These are phyloP conservation scores for Sebastes iracundus DNA, from an alignment of 2,797 vertebrate genomes.

Conservation along the genomic window DNA sequence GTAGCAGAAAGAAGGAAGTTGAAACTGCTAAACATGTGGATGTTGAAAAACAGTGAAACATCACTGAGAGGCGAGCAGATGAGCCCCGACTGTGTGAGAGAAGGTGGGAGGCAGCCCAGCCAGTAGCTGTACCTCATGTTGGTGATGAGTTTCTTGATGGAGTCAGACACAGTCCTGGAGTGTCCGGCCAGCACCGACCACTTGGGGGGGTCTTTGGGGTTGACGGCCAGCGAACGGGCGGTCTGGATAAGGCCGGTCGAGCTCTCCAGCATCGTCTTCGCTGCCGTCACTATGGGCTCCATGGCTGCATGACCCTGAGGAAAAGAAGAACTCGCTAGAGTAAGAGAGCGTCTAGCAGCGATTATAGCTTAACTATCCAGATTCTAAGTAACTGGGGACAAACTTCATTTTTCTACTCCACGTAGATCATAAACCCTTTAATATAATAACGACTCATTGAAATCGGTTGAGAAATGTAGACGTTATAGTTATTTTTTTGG, in stretches of 20 bases:
- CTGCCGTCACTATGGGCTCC: constrained; percentile 93
- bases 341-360: neutral
- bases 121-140: constrained; percentile 90
- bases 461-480: too few species aligned
- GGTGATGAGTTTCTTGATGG: constrained; percentile 98
- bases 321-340: neutral
- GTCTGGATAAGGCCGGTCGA: constrained; percentile 97
- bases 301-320: constrained; percentile 92
- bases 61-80: too few species aligned
- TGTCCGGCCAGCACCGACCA: constrained; percentile 97
- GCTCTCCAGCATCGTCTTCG: constrained; percentile 96
- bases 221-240: constrained; percentile 94
- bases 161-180: constrained; percentile 96
- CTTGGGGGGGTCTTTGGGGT: constrained; percentile 95
- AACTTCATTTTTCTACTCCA: too few species aligned
- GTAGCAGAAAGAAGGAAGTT: too few species aligned
- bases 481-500: too few species aligned
- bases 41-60: neutral
- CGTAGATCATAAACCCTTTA: accelerated
- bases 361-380: too few species aligned
- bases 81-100: neutral
- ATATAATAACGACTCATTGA: too few species aligned
- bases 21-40: neutral
- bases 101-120: neutral
- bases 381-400: too few species aligned